Conservation (phyloP, 2,888 invertebrate genomes). For the Byasa hedistus region DNA sequence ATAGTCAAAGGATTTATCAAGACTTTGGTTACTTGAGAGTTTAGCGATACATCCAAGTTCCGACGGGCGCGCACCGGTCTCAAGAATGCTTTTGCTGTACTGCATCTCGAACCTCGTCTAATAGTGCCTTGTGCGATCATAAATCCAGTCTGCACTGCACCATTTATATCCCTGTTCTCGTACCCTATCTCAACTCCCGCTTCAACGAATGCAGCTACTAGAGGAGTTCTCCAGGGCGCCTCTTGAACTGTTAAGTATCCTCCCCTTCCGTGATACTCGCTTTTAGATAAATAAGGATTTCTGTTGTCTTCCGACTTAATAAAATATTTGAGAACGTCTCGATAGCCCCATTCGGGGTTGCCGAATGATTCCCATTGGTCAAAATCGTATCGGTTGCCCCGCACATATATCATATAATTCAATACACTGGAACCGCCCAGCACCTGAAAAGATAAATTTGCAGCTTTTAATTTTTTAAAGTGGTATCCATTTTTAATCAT, state of each 20-base stretch:
- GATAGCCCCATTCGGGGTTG: constrained; percentile 93
- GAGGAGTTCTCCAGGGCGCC: constrained; percentile 90
- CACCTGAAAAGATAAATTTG: constrained; percentile 70
- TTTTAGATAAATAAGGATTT: constrained; percentile 88
- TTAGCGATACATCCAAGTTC: constrained; percentile 90
- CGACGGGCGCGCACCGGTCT: constrained; percentile 86
- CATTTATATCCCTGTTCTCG: constrained; percentile 90
- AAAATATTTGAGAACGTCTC: constrained; percentile 91
- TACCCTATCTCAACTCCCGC: constrained; percentile 91
- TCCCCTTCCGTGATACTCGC: constrained; percentile 84
- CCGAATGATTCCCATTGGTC: constrained; percentile 93
- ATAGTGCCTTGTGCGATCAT: constrained; percentile 92
- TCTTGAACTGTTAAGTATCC: constrained; percentile 90
- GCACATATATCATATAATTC: constrained; percentile 94
- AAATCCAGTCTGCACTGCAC: constrained; percentile 88
- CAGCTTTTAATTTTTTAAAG: background rate
- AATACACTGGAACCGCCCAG: constrained; percentile 92
- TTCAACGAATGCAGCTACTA: constrained; percentile 90
- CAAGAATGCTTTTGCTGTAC: constrained; percentile 92
- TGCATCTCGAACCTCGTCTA: constrained; percentile 88
- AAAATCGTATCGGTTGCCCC: constrained; percentile 91
- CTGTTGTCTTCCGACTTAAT: constrained; percentile 93
- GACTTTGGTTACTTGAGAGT: constrained; percentile 87
- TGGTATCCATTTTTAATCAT: background rate
- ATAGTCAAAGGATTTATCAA: constrained; percentile 86